Conservation (phyloP, 2,888 invertebrate genomes). For the Cephus pygmeus region DNA sequence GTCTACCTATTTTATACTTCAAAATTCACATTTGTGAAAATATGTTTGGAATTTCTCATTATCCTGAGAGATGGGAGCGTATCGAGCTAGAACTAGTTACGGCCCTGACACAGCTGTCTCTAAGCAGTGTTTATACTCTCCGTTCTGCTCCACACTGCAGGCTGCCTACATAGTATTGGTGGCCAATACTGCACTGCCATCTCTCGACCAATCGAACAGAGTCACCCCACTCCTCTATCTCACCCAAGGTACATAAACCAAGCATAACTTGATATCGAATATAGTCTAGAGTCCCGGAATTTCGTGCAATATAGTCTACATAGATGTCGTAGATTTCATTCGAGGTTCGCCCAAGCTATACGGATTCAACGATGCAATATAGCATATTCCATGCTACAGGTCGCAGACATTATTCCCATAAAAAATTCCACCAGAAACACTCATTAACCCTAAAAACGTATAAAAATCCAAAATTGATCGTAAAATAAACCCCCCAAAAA, state of each 20-base stretch:
- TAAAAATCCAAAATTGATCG: background rate
- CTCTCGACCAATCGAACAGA: slow-evolving; percentile 53
- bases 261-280: slow-evolving; percentile 17
- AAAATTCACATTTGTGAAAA: background rate
- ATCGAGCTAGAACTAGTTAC: slow-evolving; percentile 31
- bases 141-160: slow-evolving; percentile 32
- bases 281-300: background rate
- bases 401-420: background rate
- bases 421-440: background rate
- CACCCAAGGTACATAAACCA: slow-evolving; percentile 12
- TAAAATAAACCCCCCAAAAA: background rate
- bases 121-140: slow-evolving; percentile 59
- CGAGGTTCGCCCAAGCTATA: background rate
- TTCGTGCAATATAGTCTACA: background rate
- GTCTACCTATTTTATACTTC: background rate
- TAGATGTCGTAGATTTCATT: background rate
- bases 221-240: slow-evolving; percentile 13
- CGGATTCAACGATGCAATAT: background rate
- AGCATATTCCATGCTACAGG: background rate
- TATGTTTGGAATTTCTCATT: background rate
- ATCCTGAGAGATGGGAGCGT: background rate
- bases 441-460: background rate
- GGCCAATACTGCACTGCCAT: slow-evolving; percentile 31
- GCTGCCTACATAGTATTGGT: slow-evolving; percentile 33
- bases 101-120: slow-evolving; percentile 63